phyloP scores from a whole-genome alignment of 2,113 vertebrate genomes.

The Calonectris borealis region DNA sequence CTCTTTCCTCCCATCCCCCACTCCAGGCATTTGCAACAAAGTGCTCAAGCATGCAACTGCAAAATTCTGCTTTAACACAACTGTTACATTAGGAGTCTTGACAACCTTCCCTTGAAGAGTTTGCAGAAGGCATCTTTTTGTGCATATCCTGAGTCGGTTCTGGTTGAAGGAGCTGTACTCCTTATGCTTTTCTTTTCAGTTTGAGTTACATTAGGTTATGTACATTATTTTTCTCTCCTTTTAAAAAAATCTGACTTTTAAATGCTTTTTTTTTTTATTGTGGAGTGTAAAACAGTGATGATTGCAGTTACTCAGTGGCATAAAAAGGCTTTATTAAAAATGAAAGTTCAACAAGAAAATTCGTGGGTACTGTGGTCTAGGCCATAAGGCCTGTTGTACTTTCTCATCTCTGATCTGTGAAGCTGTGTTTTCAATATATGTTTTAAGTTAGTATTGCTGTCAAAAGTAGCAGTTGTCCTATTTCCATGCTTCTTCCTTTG shows the following conservation, averaged over 20 bases:
- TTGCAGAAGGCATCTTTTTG: background rate
- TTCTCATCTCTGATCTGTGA: background rate
- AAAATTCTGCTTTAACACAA: background rate
- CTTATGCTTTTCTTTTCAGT: background rate
- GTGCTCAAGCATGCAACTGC: background rate
- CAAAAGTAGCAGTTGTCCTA: background rate
- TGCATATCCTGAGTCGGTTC: background rate
- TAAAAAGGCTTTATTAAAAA: background rate
- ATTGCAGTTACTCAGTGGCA: background rate
- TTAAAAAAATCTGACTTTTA: background rate
- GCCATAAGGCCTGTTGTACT: background rate
- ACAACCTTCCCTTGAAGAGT: background rate
- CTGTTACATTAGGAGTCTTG: background rate
- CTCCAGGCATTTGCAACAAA: background rate
- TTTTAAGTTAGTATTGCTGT: background rate
- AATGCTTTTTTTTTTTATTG: background rate
- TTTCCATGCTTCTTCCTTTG: background rate
- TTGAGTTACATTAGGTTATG: background rate
- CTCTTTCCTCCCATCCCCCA: background rate
- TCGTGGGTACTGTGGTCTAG: background rate
- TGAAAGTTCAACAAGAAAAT: background rate
- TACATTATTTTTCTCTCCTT: background rate
- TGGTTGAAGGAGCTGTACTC: background rate
- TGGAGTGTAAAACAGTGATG: background rate
- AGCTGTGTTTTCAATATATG: background rate